phyloP scores from a whole-genome alignment of 2,113 vertebrate genomes.

The Grammomys dolichurus region DNA sequence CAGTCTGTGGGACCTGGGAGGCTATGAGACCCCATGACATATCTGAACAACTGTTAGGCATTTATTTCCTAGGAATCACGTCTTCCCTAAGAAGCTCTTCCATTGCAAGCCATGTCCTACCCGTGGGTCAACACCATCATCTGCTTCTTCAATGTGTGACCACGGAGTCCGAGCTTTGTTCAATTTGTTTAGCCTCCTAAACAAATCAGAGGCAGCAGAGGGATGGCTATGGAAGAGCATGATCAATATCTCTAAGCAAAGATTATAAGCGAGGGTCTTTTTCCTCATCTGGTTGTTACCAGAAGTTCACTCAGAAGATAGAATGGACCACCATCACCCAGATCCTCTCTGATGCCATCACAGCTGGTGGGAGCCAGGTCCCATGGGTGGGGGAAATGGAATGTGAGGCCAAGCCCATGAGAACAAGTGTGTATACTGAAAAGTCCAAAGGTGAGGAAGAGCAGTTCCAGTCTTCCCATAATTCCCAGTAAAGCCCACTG shows the following conservation, averaged over 20 bases:
- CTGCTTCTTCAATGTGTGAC: neutral
- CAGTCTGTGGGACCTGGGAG: neutral
- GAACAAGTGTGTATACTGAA: conserved; percentile 67
- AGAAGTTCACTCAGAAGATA: neutral
- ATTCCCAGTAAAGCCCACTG: neutral
- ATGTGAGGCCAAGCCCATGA: conserved; percentile 64
- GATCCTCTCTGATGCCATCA: neutral
- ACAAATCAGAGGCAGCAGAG: neutral
- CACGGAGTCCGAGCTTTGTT: neutral
- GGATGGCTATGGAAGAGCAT: neutral
- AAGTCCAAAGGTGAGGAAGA: conserved; percentile 41
- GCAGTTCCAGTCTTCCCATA: neutral
- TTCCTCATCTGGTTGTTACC: neutral
- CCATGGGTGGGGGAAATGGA: neutral
- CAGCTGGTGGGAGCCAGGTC: conserved; percentile 58
- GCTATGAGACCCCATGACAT: neutral
- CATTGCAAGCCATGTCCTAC: neutral
- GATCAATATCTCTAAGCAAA: neutral
- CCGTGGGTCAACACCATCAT: neutral
- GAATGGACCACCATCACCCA: too few relatives aligned
- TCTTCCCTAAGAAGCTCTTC: neutral
- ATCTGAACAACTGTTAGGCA: fast-evolving
- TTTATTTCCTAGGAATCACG: neutral
- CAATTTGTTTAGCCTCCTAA: neutral
- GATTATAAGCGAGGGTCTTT: neutral